phyloP scores from a whole-genome alignment of 2,113 vertebrate species.

The Bos indicus region DNA sequence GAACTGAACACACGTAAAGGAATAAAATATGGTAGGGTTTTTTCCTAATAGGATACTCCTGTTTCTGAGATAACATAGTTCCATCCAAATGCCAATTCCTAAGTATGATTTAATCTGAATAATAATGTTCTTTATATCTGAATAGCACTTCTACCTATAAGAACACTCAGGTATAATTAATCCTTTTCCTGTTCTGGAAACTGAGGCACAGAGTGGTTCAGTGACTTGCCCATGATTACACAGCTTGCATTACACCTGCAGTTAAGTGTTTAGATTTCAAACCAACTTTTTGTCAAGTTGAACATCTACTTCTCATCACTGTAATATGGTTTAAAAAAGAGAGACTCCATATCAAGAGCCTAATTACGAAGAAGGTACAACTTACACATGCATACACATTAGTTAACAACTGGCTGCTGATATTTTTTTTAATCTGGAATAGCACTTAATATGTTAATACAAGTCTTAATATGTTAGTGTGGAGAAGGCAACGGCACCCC shows the following conservation, averaged over 20 bases:
- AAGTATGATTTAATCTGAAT: neutral
- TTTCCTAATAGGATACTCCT: neutral
- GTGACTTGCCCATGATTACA: too few species aligned
- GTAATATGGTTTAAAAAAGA: neutral
- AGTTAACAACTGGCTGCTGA: neutral
- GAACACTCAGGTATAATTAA: neutral
- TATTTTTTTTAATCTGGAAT: neutral
- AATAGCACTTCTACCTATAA: neutral
- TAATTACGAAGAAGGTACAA: fast-evolving
- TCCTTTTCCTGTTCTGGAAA: neutral
- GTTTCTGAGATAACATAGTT: neutral
- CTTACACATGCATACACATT: neutral
- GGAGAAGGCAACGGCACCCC: too few species aligned
- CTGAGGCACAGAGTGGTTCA: too few species aligned
- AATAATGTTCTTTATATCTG: neutral
- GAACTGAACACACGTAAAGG: neutral
- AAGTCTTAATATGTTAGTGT: neutral
- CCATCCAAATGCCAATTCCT: neutral
- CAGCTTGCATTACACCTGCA: neutral
- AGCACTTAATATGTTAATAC: neutral
- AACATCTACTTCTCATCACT: neutral
- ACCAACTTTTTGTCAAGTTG: neutral
- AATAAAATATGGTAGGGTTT: neutral
- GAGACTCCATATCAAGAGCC: too few species aligned
- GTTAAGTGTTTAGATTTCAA: neutral